Evolutionary conservation across 2,797 vertebrate genomes (phyloP).

Genomic region (Enteromius fasciolatus): DNA sequence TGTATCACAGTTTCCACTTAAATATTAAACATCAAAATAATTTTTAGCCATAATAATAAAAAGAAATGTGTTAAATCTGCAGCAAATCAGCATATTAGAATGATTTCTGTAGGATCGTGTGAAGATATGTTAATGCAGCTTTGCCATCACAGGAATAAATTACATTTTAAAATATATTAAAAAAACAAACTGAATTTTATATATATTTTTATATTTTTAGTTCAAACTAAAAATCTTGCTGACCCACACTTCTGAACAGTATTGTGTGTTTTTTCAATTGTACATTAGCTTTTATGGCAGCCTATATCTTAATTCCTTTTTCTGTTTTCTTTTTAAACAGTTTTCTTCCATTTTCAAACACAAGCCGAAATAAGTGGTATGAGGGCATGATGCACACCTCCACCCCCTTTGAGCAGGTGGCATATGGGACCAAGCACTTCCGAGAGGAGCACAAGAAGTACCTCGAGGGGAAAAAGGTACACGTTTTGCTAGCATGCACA

Average conservation of each 20-base stretch:
- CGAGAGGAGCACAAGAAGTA: conserved; percentile 72
- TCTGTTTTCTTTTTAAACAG: conserved; percentile 58
- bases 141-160: background rate
- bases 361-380: conserved; percentile 71
- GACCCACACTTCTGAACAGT: background rate
- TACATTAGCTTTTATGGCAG: background rate
- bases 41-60: background rate
- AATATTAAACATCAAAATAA: background rate
- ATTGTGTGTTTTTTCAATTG: background rate
- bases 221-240: background rate
- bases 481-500: conserved; percentile 49
- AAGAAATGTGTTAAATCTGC: background rate
- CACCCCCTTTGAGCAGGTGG: conserved; percentile 67
- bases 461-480: conserved; percentile 78
- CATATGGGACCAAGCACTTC: conserved; percentile 75
- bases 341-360: conserved; percentile 78
- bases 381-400: conserved; percentile 70
- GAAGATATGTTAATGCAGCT: background rate
- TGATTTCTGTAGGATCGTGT: background rate
- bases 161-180: background rate
- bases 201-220: too few species aligned
- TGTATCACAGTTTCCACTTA: background rate
- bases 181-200: background rate
- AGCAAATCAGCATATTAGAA: too few species aligned
- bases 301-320: background rate